These are phyloP conservation scores for Strigamia crassipes DNA, from an alignment of 2,888 invertebrate genomes.

Conservation along the genomic window DNA sequence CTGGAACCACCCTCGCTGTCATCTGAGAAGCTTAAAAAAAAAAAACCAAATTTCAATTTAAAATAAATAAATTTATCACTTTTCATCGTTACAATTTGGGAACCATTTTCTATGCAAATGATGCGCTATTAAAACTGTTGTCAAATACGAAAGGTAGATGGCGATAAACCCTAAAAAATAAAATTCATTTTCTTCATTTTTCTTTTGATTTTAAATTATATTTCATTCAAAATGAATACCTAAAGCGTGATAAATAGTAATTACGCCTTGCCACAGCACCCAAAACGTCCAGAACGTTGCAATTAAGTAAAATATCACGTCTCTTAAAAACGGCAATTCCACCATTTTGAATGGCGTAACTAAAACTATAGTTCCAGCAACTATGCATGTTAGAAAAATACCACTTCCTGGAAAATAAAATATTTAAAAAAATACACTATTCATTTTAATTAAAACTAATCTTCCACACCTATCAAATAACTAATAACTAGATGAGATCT, in stretches of 20 bases:
- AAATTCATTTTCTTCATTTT: not conserved
- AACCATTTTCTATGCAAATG: slow-evolving; percentile 50
- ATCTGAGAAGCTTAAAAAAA: not conserved
- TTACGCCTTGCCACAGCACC: slow-evolving; percentile 60
- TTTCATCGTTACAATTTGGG: not conserved
- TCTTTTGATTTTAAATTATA: not conserved
- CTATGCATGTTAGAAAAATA: slow-evolving; percentile 67
- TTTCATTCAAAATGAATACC: not conserved
- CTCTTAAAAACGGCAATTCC: slow-evolving; percentile 63
- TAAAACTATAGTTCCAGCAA: slow-evolving; percentile 65
- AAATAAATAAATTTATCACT: not conserved
- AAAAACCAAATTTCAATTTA: not conserved
- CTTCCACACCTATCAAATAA: slow-evolving; percentile 57
- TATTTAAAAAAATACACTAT: too few species aligned
- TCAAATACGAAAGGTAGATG: slow-evolving; percentile 62
- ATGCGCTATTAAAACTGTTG: slow-evolving; percentile 61
- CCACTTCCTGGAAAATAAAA: slow-evolving; percentile 69
- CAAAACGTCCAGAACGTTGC: slow-evolving; percentile 63
- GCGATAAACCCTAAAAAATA: slow-evolving; percentile 59
- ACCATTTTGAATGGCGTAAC: slow-evolving; percentile 64
- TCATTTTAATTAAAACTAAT: not conserved
- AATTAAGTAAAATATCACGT: slow-evolving; percentile 63
- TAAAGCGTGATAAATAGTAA: slow-evolving; percentile 7
- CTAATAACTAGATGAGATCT: slow-evolving; percentile 59
- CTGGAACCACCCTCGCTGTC: not conserved